Percentiles rank a stretch among this genome's conserved stretches.
Conservation (phyloP, 2,888 invertebrate species). For the Baccha elongata region DNA sequence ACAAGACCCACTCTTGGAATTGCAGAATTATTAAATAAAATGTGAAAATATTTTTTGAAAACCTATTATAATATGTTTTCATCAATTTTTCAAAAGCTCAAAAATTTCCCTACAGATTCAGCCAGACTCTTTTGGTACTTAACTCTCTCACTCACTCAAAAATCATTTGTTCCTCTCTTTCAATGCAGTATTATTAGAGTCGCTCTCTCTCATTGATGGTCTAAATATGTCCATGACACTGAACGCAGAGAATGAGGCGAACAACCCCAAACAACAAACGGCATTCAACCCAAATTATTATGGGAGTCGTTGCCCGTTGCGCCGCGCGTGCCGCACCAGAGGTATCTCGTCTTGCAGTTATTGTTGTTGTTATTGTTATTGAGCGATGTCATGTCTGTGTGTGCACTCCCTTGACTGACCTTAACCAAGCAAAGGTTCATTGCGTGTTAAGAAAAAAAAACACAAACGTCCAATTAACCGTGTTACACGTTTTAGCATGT, state of each 20-base stretch:
- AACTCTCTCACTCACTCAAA: neutral
- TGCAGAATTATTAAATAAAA: too few species aligned
- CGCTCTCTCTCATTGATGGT: constrained; percentile 28
- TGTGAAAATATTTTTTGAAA: too few species aligned
- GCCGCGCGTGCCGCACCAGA: neutral
- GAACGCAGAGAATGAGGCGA: constrained; percentile 38
- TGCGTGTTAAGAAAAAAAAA: constrained; percentile 45
- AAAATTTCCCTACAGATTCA: constrained; percentile 55
- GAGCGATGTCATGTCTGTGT: neutral
- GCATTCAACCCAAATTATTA: constrained; percentile 46
- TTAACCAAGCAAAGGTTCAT: constrained; percentile 61
- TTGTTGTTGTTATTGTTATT: neutral
- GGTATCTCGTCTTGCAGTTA: neutral
- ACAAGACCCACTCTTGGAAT: too few species aligned
- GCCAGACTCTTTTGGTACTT: neutral
- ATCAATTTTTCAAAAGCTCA: constrained; percentile 31
- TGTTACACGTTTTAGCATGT: neutral
- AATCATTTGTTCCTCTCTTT: constrained; percentile 25
- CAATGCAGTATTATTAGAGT: constrained; percentile 65
- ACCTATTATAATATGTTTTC: too few species aligned
- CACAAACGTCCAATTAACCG: neutral
- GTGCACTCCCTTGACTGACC: constrained; percentile 51
- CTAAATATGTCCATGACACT: constrained; percentile 63
- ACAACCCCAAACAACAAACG: constrained; percentile 44
- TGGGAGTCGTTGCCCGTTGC: constrained; percentile 12